phyloP scores from a whole-genome alignment of 2,888 invertebrate genomes.

The Salticus scenicus region DNA sequence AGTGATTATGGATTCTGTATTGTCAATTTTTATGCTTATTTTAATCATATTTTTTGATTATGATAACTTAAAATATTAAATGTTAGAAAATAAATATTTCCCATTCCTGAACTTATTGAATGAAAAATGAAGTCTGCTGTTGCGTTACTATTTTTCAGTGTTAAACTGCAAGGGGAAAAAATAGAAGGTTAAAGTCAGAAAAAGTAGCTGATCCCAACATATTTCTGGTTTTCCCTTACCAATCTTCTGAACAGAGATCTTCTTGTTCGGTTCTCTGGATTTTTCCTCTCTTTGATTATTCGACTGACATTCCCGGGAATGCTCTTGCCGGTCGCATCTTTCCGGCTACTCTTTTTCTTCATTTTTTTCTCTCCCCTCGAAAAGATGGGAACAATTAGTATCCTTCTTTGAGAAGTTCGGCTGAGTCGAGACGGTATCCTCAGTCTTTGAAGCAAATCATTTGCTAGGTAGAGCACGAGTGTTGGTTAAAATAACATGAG shows the following conservation, averaged over 20 bases:
- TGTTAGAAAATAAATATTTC: no score
- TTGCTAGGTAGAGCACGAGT: not conserved
- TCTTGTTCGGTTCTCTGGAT: slow-evolving; percentile 38
- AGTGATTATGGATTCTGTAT: no score
- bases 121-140: not conserved
- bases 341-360: not conserved
- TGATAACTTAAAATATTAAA: no score
- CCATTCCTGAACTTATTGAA: not conserved
- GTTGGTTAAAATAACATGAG: slow-evolving; percentile 2
- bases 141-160: not conserved
- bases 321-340: slow-evolving; percentile 5
- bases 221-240: slow-evolving; percentile 49
- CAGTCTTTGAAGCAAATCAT: not conserved
- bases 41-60: no score
- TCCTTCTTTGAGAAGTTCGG: slow-evolving; percentile 21
- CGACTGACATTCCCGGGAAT: not conserved
- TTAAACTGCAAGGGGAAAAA: slow-evolving; percentile 29
- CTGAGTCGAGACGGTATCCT: not conserved
- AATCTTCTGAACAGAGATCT: slow-evolving; percentile 35
- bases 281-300: not conserved
- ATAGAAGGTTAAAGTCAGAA: no score
- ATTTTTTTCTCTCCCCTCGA: not conserved
- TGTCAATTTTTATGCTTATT: no score
- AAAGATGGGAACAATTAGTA: slow-evolving; percentile 52
- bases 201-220: slow-evolving; percentile 57